Conservation (phyloP, 1,140 invertebrate species). For the Akabosia matsudoensis region DNA sequence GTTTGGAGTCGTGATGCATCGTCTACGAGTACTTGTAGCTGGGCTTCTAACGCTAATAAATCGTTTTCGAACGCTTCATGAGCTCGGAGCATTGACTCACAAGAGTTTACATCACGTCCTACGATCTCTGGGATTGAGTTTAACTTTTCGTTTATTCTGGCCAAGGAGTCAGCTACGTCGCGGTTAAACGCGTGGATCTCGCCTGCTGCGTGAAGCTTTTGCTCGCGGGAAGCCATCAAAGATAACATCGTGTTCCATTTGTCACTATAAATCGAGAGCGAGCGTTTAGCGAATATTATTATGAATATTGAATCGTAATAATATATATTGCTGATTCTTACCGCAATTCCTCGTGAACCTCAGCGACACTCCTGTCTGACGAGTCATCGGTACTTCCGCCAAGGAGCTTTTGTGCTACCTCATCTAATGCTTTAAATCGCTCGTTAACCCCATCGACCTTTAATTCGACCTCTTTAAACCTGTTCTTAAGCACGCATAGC, state of each 20-base stretch:
- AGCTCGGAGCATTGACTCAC: conserved; percentile 73
- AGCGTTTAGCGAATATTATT: not conserved
- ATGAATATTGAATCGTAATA: not conserved
- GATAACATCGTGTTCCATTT: conserved; percentile 85
- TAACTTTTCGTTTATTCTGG: conserved; percentile 84
- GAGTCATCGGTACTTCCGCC: not conserved
- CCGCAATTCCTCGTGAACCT: not conserved
- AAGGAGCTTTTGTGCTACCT: conserved; percentile 83
- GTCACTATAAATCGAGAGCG: conserved; percentile 56
- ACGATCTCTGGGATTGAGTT: conserved; percentile 77
- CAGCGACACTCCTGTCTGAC: not conserved
- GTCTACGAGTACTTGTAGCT: conserved; percentile 84
- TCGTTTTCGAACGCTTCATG: conserved; percentile 96
- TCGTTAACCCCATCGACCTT: conserved; percentile 86
- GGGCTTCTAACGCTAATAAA: conserved; percentile 85
- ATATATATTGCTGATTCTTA: not conserved
- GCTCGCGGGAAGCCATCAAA: conserved; percentile 77
- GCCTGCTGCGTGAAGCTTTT: conserved; percentile 83
- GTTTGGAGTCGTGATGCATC: conserved; percentile 82
- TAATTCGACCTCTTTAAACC: conserved; percentile 94
- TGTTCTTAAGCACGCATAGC: conserved; percentile 74
- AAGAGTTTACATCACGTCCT: conserved; percentile 83
- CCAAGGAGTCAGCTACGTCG: conserved; percentile 88
- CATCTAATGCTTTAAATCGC: conserved; percentile 87
- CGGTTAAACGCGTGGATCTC: conserved; percentile 96